Evolutionary conservation across 1,140 invertebrate genomes (phyloP).

Genomic region (Drosophila novamexicana): DNA sequence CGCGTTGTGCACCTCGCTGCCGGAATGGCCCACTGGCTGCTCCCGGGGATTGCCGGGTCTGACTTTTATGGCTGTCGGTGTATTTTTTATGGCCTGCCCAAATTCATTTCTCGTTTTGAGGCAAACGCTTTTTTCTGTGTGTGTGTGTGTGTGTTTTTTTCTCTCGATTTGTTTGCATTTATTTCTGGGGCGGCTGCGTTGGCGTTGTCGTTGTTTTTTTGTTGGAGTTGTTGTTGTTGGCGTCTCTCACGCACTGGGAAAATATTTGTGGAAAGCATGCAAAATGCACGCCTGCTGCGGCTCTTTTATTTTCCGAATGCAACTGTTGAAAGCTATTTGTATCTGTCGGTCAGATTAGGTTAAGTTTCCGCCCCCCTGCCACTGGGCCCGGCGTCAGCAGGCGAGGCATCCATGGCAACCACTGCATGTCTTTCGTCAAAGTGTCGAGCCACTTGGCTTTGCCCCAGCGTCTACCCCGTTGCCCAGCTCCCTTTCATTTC

Average conservation of each 20-base stretch:
- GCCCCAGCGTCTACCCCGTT: background rate
- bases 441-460: constrained; percentile 73
- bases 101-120: constrained; percentile 67
- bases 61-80: constrained; percentile 79
- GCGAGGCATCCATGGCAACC: constrained; percentile 38
- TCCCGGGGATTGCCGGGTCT: constrained; percentile 76
- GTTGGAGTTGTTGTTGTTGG: background rate
- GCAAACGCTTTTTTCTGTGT: constrained; percentile 17
- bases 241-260: constrained; percentile 61
- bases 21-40: constrained; percentile 35
- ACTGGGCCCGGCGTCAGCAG: background rate
- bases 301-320: constrained; percentile 74
- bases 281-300: constrained; percentile 70
- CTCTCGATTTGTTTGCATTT: constrained; percentile 77
- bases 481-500: constrained; percentile 1
- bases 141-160: constrained; percentile 21
- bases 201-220: constrained; percentile 31
- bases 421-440: constrained; percentile 80
- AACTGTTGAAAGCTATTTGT: constrained; percentile 79
- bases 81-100: constrained; percentile 76
- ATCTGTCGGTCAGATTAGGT: constrained; percentile 82
- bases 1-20: constrained; percentile 59
- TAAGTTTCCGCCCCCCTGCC: constrained; percentile 50
- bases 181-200: constrained; percentile 48
- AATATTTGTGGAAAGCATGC: constrained; percentile 80